phyloP scores from a whole-genome alignment of 2,113 vertebrate species.

The Nothobranchius kuhntae region DNA sequence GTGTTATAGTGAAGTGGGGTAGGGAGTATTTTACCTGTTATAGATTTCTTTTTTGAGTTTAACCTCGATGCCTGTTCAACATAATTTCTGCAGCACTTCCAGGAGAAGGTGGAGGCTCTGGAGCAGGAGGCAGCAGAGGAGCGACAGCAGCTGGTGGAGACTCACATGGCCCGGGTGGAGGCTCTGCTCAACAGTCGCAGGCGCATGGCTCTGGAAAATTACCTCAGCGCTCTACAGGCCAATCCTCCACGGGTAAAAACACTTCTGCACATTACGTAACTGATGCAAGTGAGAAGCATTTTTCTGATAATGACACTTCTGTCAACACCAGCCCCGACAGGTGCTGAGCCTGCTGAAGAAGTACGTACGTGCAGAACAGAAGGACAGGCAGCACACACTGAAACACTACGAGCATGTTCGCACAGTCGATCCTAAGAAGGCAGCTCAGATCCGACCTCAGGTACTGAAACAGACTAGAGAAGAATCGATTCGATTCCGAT shows the following conservation, averaged over 20 bases:
- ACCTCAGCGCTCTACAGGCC: conserved; percentile 88
- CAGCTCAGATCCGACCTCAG: conserved; percentile 94
- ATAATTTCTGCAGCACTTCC: conserved; percentile 86
- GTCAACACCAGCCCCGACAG: conserved; percentile 83
- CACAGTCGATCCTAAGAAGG: conserved; percentile 94
- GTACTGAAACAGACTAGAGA: conserved; percentile 61
- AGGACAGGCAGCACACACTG: conserved; percentile 92
- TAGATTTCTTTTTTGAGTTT: neutral
- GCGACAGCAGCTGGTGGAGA: conserved; percentile 97
- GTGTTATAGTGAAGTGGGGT: neutral
- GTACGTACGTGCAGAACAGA: conserved; percentile 92
- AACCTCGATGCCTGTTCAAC: neutral
- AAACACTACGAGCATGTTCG: conserved; percentile 93
- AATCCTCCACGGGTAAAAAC: conserved; percentile 85
- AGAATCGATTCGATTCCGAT: too few relatives aligned
- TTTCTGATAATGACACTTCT: neutral
- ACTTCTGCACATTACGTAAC: neutral
- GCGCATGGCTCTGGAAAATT: conserved; percentile 92
- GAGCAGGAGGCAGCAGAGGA: conserved; percentile 95
- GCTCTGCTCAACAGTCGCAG: conserved; percentile 92
- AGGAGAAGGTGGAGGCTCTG: conserved; percentile 92
- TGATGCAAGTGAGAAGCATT: neutral
- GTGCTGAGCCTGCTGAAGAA: conserved; percentile 90
- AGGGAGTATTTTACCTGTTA: neutral
- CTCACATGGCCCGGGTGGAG: conserved; percentile 94